phyloP scores from a whole-genome alignment of 2,888 invertebrate species.

The Hybos culiciformis region DNA sequence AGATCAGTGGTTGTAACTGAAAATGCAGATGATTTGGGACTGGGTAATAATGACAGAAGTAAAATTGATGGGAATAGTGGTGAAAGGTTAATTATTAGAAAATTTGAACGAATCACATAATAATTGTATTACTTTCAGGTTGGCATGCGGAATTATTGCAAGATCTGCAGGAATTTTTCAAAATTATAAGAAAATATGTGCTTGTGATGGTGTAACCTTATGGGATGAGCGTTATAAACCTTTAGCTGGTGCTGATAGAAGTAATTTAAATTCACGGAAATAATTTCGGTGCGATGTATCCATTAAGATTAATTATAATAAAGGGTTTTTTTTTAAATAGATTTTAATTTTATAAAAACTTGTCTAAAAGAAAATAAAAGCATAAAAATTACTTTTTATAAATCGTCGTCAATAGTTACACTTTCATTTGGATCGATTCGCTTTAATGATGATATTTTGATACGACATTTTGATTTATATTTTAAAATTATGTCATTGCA shows the following conservation, averaged over 20 bases:
- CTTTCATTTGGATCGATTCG: conserved; percentile 1
- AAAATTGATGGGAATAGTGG: conserved; percentile 50
- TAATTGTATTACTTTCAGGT: conserved; percentile 31
- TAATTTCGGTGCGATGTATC: neutral
- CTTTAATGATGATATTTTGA: conserved; percentile 14
- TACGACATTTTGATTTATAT: conserved; percentile 24
- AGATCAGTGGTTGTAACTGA: conserved; percentile 62
- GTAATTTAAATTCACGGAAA: conserved; percentile 17
- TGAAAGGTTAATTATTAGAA: conserved; percentile 35
- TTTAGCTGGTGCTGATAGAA: conserved; percentile 26
- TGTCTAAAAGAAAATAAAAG: neutral
- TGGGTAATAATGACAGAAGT: conserved; percentile 38
- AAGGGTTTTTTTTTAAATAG: neutral
- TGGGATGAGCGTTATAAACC: conserved; percentile 72
- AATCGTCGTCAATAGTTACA: conserved; percentile 16
- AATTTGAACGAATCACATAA: neutral
- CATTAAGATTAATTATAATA: neutral
- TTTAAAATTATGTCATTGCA: conserved; percentile 29
- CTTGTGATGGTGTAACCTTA: conserved; percentile 76
- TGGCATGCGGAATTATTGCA: conserved; percentile 79
- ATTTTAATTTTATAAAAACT: neutral
- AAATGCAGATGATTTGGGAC: conserved; percentile 46
- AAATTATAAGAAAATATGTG: conserved; percentile 77
- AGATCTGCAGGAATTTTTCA: conserved; percentile 75
- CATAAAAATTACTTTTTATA: conserved; percentile 8